A percentile compares a stretch with the other conserved stretches of the same genome.
Evolutionary conservation across 2,797 vertebrate species (phyloP).

Genomic region (Triplophysa yarkandensis): DNA sequence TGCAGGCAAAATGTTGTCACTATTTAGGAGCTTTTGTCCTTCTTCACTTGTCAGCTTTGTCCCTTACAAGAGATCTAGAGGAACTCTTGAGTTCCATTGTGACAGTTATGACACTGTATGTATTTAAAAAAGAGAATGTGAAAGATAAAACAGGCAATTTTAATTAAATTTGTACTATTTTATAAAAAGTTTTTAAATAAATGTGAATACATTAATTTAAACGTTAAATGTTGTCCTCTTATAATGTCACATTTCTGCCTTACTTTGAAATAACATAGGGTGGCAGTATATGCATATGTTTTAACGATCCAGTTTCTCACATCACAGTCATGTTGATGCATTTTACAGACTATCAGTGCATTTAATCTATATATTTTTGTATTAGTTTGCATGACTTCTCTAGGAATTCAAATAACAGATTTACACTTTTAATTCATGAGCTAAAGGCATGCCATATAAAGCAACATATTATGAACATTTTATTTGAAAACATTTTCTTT

Average conservation of each 20-base stretch:
- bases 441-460: no score
- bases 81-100: no score
- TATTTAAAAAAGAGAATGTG: background rate
- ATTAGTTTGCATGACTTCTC: background rate
- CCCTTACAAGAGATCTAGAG: no score
- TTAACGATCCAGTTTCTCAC: background rate
- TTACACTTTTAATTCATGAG: background rate
- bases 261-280: background rate
- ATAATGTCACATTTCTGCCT: no score
- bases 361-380: background rate
- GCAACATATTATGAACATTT: no score
- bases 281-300: slow-evolving; percentile 20
- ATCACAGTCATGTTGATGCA: background rate
- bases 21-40: background rate
- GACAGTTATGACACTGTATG: background rate
- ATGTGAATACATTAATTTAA: background rate
- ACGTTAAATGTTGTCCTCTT: background rate
- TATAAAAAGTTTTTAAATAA: slow-evolving; percentile 4
- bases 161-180: background rate
- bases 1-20: background rate
- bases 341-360: background rate
- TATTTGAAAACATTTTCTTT: no score
- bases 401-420: background rate
- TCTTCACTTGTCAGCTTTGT: no score
- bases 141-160: background rate